Evolutionary conservation across 2,797 vertebrate genomes (phyloP), one percentile per base, ranked within the genome.

Genomic region (Aphelocoma californica): DNA sequence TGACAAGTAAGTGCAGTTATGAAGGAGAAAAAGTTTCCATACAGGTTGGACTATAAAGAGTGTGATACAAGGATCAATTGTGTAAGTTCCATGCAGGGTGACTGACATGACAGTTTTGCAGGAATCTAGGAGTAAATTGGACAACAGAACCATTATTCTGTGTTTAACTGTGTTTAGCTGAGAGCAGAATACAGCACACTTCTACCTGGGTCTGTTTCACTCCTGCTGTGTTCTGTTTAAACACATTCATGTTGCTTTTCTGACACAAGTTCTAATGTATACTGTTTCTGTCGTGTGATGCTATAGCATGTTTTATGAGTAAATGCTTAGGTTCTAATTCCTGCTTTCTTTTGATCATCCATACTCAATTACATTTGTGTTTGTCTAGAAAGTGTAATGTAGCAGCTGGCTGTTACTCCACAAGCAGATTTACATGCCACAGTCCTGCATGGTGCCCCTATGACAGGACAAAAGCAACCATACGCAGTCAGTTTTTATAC

Each of bases 221-320:
- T 66, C 18, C 17, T 51, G 6, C 61, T 51, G 25, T 48, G 9
- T 21, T 53, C 50, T 77, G 47, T 91, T 85, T 25, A 70, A 86
- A 66, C 21, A 47, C 19, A 25, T 34, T 88, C 21, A 34, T 69
- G 2, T 40, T 71, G 40, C 40, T 26, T 88, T 90, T 73, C 32
- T 95, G 81, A 86, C 84, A 82, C 14, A 77, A 88, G 64, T 86
- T 94, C 86, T n/a, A 48, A 7, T 45, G 31, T 56, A 28, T 45
- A 26, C 58, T 0, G 0, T 79, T 70, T 72, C 36, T 34, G 20
- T 8, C 50, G 18, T 1, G 1, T 54, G 48, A 28, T 61, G 24
- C 40, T 54, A 12, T 12, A 42, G 28, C 23, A 28, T 18, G 23
- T 4, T 18, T 79, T 70, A 54, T 48, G 14, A 40, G 10, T 42